phyloP scores from a whole-genome alignment of 2,113 vertebrate genomes.

The Anolis carolinensis region DNA sequence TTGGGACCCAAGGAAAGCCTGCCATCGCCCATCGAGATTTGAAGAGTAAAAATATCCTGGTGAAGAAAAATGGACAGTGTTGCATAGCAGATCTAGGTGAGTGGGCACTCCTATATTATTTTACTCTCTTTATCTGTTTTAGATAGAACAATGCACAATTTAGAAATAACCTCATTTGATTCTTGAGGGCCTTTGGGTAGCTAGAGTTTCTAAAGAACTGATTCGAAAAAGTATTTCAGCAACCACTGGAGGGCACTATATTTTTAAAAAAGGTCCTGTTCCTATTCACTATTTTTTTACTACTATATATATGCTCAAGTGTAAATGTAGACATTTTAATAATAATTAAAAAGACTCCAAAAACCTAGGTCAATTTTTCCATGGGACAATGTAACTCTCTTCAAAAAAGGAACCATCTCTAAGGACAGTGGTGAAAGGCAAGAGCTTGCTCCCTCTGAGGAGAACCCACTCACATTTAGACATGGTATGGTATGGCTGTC shows the following conservation, averaged over 20 bases:
- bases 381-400: too few species aligned
- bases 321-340: too few species aligned
- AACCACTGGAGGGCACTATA: constrained; percentile 28
- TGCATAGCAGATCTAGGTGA: constrained; percentile 97
- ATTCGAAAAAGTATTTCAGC: background rate
- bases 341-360: too few species aligned
- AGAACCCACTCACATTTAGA: background rate
- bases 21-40: constrained; percentile 96
- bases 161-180: accelerated
- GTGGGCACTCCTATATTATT: background rate
- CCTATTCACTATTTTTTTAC: background rate
- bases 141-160: background rate
- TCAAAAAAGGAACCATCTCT: too few species aligned
- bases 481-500: background rate
- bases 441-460: too few species aligned
- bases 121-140: too few species aligned
- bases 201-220: accelerated
- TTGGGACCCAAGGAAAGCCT: constrained; percentile 97
- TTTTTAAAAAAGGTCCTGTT: background rate
- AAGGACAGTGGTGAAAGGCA: too few species aligned
- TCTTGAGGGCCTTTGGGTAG: background rate
- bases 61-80: constrained; percentile 97
- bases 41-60: constrained; percentile 98
- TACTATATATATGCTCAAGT: background rate
- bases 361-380: too few species aligned